phyloP scores from a whole-genome alignment of 2,888 invertebrate species.

The Tenthredo notha region DNA sequence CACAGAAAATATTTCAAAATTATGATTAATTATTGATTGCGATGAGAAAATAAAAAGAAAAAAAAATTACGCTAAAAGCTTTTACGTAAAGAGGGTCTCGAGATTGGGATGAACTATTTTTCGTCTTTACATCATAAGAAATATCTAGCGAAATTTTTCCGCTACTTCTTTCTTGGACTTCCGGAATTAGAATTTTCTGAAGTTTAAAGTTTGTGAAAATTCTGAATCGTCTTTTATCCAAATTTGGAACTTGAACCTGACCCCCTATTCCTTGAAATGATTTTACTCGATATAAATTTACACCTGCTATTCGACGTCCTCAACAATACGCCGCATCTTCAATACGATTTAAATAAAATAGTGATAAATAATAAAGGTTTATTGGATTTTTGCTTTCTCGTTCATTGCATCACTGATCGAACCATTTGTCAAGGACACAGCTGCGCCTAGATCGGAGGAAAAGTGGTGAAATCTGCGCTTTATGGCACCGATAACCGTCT shows the following conservation, averaged over 20 bases:
- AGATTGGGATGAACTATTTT: too few relatives aligned
- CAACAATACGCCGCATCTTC: not conserved
- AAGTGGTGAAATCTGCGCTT: constrained; percentile 47
- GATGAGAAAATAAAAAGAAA: not conserved
- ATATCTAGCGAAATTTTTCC: too few relatives aligned
- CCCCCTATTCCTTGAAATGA: too few relatives aligned
- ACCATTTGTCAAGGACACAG: constrained; percentile 42
- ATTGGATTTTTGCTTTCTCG: constrained; percentile 2
- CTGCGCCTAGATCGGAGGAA: constrained; percentile 39
- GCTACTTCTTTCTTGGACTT: too few relatives aligned
- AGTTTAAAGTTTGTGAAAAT: too few relatives aligned
- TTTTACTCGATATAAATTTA: not conserved
- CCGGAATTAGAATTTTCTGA: too few relatives aligned
- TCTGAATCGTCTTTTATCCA: too few relatives aligned
- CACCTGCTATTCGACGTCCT: not conserved
- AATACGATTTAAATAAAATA: constrained; percentile 25
- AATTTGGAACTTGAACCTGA: too few relatives aligned
- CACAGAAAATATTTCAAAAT: too few relatives aligned
- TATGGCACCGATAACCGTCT: constrained; percentile 46
- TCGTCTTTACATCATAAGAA: too few relatives aligned
- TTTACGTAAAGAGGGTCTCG: too few relatives aligned
- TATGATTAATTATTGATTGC: not conserved
- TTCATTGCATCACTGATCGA: constrained; percentile 28
- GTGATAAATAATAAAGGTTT: constrained; percentile 31
- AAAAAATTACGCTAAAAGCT: too few relatives aligned